Conservation (phyloP, 2,888 invertebrate genomes). For the Hedychridium roseum region DNA sequence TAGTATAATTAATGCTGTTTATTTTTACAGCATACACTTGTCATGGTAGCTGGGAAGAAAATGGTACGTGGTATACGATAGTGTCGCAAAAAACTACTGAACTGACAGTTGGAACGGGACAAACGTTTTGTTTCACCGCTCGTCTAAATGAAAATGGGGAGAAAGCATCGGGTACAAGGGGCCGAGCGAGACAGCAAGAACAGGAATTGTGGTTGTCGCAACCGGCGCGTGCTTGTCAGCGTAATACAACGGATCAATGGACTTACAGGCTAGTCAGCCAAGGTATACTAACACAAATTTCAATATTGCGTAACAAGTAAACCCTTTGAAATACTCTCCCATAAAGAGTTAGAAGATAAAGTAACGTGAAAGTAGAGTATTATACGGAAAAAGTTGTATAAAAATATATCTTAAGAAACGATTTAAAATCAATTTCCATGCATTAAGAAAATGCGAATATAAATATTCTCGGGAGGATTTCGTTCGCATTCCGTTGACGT, state of each 20-base stretch:
- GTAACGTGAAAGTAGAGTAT: no score
- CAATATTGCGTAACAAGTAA: no score
- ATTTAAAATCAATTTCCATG: no score
- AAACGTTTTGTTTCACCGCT: conserved; percentile 59
- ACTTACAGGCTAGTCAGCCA: conserved; percentile 54
- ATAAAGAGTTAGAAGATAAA: no score
- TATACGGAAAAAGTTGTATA: no score
- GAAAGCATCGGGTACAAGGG: conserved; percentile 42
- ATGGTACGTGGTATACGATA: conserved; percentile 72
- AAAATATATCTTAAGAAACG: no score
- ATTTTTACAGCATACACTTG: conserved; percentile 72
- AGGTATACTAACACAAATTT: no score
- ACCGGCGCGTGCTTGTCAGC: conserved; percentile 51
- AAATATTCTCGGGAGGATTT: no score
- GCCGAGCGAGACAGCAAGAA: conserved; percentile 41
- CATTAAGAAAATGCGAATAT: no score
- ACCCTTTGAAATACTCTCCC: no score
- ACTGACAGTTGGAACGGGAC: conserved; percentile 31
- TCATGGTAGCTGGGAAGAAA: conserved; percentile 77
- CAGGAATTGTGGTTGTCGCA: conserved; percentile 54
- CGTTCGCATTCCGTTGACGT: no score
- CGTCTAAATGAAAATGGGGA: conserved; percentile 40
- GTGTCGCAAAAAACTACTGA: conserved; percentile 66
- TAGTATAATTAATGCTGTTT: no score
- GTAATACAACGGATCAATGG: conserved; percentile 44